These are phyloP conservation scores for Dryobates pubescens DNA, from an alignment of 2,797 vertebrate species.

Conservation along the genomic window DNA sequence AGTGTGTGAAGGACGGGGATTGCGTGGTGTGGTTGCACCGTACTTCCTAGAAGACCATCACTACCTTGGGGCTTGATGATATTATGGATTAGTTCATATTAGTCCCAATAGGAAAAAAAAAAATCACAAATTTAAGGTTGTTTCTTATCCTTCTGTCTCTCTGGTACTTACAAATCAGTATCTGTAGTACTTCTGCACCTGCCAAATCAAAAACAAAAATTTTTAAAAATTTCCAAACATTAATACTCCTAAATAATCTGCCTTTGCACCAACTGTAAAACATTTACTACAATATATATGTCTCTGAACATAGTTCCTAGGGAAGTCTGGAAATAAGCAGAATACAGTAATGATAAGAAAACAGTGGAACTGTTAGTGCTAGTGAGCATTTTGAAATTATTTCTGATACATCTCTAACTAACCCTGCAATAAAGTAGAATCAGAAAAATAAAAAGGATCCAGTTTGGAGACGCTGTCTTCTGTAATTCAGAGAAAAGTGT, in stretches of 20 bases:
- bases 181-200: neutral
- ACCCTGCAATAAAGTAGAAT: neutral
- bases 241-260: neutral
- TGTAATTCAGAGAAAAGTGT: neutral
- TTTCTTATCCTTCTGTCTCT: neutral
- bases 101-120: neutral
- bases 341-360: neutral
- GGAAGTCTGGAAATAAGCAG: neutral
- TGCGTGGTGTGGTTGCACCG: accelerated
- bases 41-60: neutral
- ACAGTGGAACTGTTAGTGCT: neutral
- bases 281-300: neutral
- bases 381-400: neutral
- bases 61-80: neutral
- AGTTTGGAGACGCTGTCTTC: neutral
- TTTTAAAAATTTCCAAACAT: neutral
- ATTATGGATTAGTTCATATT: neutral
- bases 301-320: neutral
- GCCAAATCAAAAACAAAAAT: neutral
- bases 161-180: neutral
- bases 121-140: neutral
- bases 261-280: neutral
- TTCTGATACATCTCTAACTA: neutral
- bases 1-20: accelerated
- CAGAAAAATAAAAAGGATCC: neutral